These are phyloP conservation scores for Aulostomus chinensis DNA, from an alignment of 2,797 vertebrate genomes.

Conservation along the genomic window DNA sequence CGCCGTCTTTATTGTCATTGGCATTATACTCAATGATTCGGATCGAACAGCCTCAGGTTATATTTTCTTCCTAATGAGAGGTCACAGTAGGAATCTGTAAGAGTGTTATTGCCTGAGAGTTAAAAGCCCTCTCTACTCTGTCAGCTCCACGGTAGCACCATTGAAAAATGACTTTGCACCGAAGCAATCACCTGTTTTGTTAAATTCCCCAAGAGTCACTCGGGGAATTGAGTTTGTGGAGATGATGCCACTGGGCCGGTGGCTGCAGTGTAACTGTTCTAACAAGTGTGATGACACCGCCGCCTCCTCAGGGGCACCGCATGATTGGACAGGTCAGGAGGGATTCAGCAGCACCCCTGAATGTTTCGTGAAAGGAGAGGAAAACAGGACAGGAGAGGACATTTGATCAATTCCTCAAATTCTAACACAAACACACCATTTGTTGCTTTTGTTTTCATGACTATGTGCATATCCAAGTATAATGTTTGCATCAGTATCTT, in stretches of 20 bases:
- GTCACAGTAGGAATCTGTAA: conserved; percentile 25
- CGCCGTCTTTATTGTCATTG: conserved; percentile 1
- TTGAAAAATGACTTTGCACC: conserved; percentile 27
- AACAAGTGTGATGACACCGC: neutral
- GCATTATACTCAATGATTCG: conserved; percentile 3
- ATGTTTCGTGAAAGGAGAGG: no score
- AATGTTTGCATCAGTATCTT: conserved; percentile 5
- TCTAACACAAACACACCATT: no score
- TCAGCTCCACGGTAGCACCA: conserved; percentile 13
- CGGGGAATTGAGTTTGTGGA: neutral
- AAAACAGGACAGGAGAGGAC: no score
- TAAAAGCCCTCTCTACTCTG: conserved; percentile 12
- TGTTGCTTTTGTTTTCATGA: no score
- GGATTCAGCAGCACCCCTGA: no score
- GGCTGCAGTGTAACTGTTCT: neutral
- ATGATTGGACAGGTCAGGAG: neutral
- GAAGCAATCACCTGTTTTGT: conserved; percentile 21
- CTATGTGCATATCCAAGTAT: neutral
- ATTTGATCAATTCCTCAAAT: no score
- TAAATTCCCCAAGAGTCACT: conserved; percentile 6
- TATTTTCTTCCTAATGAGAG: conserved; percentile 10
- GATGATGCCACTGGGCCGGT: neutral
- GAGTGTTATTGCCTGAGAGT: conserved; percentile 26
- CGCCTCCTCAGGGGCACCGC: neutral
- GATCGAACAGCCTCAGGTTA: conserved; percentile 1